A percentile compares a stretch with the other conserved stretches of the same genome.
Evolutionary conservation across 2,797 vertebrate genomes (phyloP).

Genomic region (Pterois miles): DNA sequence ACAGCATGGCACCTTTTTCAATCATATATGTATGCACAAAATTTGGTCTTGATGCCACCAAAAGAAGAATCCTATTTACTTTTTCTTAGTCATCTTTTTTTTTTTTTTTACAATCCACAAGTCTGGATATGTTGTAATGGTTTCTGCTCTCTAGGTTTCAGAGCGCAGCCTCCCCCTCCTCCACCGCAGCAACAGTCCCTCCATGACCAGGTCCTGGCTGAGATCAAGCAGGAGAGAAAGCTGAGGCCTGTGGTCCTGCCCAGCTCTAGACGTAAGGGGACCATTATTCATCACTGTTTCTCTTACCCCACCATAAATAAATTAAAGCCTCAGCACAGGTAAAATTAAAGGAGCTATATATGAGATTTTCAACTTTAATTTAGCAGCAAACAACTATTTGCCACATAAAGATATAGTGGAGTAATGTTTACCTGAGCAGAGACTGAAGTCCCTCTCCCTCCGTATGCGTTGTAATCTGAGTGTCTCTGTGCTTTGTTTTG

Average conservation of each 20-base stretch:
- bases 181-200: constrained; percentile 88
- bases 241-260: constrained; percentile 85
- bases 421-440: background rate
- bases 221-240: constrained; percentile 92
- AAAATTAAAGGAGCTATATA: too few species aligned
- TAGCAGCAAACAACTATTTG: too few species aligned
- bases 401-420: background rate
- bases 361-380: too few species aligned
- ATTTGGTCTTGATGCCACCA: too few species aligned
- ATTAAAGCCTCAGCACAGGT: too few species aligned
- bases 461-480: too few species aligned
- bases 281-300: background rate
- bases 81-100: background rate
- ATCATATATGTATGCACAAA: background rate
- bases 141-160: constrained; percentile 81
- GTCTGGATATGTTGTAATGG: background rate
- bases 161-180: constrained; percentile 89
- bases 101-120: background rate
- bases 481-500: too few species aligned
- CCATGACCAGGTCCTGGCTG: constrained; percentile 92
- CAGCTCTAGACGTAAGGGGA: constrained; percentile 72
- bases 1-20: background rate
- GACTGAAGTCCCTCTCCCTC: background rate
- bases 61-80: too few species aligned
- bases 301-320: background rate